phyloP scores from a whole-genome alignment of 2,797 vertebrate species.

The Cryptoblepharus egeriae region DNA sequence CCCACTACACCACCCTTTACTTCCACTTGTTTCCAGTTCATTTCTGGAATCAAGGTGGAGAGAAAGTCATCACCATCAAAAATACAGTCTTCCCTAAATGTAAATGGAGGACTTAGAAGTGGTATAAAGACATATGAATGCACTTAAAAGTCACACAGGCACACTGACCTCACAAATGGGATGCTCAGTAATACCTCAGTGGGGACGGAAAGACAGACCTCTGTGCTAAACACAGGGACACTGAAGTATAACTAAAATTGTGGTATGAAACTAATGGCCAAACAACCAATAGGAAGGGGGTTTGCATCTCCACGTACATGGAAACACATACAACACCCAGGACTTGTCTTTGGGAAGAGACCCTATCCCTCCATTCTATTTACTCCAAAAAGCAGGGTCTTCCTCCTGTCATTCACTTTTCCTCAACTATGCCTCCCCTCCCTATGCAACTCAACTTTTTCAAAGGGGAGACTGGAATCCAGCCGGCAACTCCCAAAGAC shows the following conservation, averaged over 20 bases:
- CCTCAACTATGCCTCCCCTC: conserved; percentile 35
- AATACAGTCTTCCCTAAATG: neutral
- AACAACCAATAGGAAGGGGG: conserved; percentile 20
- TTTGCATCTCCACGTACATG: neutral
- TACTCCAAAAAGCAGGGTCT: neutral
- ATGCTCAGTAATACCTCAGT: neutral
- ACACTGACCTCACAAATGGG: neutral
- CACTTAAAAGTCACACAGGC: neutral
- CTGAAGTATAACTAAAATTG: too few species aligned
- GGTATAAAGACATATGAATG: neutral
- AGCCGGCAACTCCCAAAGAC: conserved; percentile 50
- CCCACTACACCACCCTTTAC: conserved; percentile 28
- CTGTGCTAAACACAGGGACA: neutral
- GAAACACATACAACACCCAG: neutral
- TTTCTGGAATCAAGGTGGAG: conserved; percentile 48
- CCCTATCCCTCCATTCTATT: too few species aligned
- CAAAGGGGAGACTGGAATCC: conserved; percentile 44
- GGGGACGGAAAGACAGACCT: too few species aligned
- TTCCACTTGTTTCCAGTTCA: conserved; percentile 28
- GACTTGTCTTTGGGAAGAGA: neutral
- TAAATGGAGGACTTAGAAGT: neutral
- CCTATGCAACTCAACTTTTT: conserved; percentile 42
- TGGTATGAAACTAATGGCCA: conserved; percentile 4
- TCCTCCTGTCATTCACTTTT: conserved; percentile 24
- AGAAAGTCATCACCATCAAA: conserved; percentile 6